Base-by-base conservation (phyloP, 2,888 invertebrate genomes). In the Tridacna crocea region DNA sequence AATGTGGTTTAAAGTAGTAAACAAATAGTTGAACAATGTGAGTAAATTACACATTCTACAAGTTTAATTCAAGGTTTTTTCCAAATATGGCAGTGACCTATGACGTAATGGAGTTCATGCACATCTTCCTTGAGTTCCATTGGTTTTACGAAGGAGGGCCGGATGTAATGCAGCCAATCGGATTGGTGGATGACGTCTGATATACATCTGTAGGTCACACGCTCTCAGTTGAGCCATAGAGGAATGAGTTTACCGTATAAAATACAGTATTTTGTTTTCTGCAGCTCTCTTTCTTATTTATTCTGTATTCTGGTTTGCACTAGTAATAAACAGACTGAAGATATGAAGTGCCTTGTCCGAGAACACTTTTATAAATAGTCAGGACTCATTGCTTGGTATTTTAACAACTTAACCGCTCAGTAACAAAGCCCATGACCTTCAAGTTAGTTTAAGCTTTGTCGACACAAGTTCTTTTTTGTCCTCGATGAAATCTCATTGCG, bases 1-100 rank as follows among this genome's bases (percentile, higher is more conserved):
- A 80, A 83, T 83, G 80, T 65, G 61, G 27, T 75, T 60, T 24
- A 75, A n/a, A 75, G 72, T 85, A 75, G 85, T 85, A 85, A 85
- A 85, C 75, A 80, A 61, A 77, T 74, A 83, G 74, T 80, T 60
- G 74, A 65, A 65, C 66, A 81, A 79, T 80, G 76, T 83, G 79
- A 77, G 70, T 70, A 70, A 58, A 74, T 74, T 77, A 81, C 77
- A 83, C 81, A 60, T 74, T 74, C 76, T 70, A 72, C 72, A 81
- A 79, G 27, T 73, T 85, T 83, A 81, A 85, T 85, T 85, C 85
- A 85, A 81, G 65, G 80, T 85, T 85, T 85, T 70, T 85, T 81
- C 85, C 85, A 74, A 73, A 85, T 80, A 77, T 79, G 83, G 85
- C 63, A 55, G 47, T 75, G 73, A 85, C 73, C 72, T 74, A 51